Conservation (phyloP, 2,797 vertebrate genomes). For the Linurgus olivaceus region DNA sequence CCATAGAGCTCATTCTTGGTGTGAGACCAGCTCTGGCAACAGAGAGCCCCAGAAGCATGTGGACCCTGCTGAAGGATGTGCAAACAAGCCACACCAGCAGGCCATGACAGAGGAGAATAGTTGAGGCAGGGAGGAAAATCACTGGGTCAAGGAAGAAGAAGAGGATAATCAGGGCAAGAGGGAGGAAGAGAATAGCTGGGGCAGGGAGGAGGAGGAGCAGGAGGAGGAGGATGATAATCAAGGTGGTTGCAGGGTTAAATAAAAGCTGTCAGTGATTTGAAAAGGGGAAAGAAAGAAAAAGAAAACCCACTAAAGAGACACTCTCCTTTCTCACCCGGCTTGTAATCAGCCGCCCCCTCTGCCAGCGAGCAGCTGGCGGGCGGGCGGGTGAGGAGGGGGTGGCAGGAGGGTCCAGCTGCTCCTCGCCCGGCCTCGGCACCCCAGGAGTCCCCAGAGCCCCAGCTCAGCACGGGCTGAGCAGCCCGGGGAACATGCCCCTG, state of each 20-base stretch:
- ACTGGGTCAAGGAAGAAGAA: neutral
- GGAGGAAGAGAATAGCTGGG: neutral
- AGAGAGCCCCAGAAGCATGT: neutral
- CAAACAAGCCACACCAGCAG: neutral
- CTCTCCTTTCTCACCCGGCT: conserved; percentile 33
- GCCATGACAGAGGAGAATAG: neutral
- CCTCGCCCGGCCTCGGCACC: neutral
- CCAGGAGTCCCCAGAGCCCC: neutral
- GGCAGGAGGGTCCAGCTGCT: conserved; percentile 55
- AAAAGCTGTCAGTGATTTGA: conserved; percentile 37
- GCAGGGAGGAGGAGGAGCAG: neutral
- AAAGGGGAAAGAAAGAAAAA: conserved; percentile 13
- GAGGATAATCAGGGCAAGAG: neutral
- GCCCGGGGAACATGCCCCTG: neutral
- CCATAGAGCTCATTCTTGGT: neutral
- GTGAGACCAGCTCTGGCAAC: neutral
- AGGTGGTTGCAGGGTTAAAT: conserved; percentile 13
- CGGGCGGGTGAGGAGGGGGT: conserved; percentile 27
- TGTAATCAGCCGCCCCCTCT: conserved; percentile 41
- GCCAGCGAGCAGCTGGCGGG: conserved; percentile 3
- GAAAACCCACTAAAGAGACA: neutral
- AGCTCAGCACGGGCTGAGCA: rapidly evolving
- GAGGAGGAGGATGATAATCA: neutral
- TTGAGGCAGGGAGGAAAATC: neutral
- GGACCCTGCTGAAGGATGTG: neutral